Evolutionary conservation across 2,888 invertebrate genomes (phyloP), one percentile per base, ranked within the genome.

Genomic region (Drosophila buzzatii): DNA sequence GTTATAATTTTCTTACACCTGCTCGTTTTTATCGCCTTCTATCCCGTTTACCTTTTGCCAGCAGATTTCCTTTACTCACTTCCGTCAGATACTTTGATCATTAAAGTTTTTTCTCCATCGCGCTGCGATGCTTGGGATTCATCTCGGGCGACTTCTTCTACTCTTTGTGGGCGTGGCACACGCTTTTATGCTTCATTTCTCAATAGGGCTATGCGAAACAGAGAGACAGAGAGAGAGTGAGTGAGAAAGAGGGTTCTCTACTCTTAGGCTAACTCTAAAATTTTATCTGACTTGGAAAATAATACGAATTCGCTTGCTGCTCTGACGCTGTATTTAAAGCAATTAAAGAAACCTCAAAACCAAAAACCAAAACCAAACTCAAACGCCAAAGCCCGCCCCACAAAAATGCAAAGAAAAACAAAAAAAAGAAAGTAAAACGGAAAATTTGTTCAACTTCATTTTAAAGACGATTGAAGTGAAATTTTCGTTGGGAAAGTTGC

Each of bases 391-490:
- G 20, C 3, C 4, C 9, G 18, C 18, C 4, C 45, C 44, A 51
- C 23, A 62, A 52, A 59, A 56, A 9, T 9, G 6, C 1, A 39
- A 64, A 41, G 53, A 63, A 62, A 63, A 31, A 57, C 61, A 65
- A 63, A 20, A 55, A 56, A 33, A 33, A 7, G 2, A 39, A 39
- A 39, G 7, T 7, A 7, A 16, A 39, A 39, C 14, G 6, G 16
- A 37, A 61, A 60, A 70, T 71, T 42, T 73, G 10, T 75, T 75
- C 70, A 83, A 81, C 65, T 81, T 74, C 75, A 73, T 70, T 84
- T 85, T 89, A 89, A 85, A 89, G 84, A 73, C 87, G 73, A 86
- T 81, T 89, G 79, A 79, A 89, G 77, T 81, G 69, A 66, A 66
- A 70, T 60, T 71, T 67, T 60, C 23, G 23, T 49, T n/a, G 35